Base-by-base conservation (phyloP, 2,797 vertebrate genomes). In the Acanthiza pusilla region DNA sequence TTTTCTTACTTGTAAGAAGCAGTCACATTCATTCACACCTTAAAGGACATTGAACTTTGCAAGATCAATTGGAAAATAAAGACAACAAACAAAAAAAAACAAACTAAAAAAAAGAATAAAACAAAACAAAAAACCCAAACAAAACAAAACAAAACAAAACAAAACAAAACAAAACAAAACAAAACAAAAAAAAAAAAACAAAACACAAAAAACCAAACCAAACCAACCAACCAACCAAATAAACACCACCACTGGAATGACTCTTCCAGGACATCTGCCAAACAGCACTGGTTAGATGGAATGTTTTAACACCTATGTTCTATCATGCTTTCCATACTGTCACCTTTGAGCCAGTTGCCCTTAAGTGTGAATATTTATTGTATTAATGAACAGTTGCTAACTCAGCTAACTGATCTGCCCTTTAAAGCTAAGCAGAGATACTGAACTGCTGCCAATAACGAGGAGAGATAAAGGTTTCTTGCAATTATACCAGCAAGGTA, bases 371-470 rank as follows among this genome's bases (percentile, higher is more conserved):
- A 32, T 48, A 87, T 50, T 81, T 65, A 83, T 36, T 62, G 34
- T 54, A 78, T 23, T 60, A 66, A 88, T 13, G n/a, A n/a, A 66
- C 29, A 40, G 25, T 48, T 84, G 70, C 74, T 79, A 86, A 85
- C 60, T 78, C 83, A 55, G 76, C 63, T 92, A 96, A 96, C 67
- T 89, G 78, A 53, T 71, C 60, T 92, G 82, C 48, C 62, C 75
- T 82, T 82, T 67, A 68, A 91, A 95, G 73, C 38, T 43, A 91
- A 92, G 77, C 4, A 7, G 60, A 87, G 38, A 79, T 53, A 34
- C 42, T 43, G 58, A 92, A 62, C 36, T 79, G 40, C 13, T 70
- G 60, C 60, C 74, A 91, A 5, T 18, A 76, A 50, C 19, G 63
- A 57, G 51, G 1, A 66, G n/a, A 87, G 32, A 85, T 11, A 61